These are phyloP conservation scores for Bombus confusus DNA, from an alignment of 1,140 invertebrate genomes.

Conservation along the genomic window DNA sequence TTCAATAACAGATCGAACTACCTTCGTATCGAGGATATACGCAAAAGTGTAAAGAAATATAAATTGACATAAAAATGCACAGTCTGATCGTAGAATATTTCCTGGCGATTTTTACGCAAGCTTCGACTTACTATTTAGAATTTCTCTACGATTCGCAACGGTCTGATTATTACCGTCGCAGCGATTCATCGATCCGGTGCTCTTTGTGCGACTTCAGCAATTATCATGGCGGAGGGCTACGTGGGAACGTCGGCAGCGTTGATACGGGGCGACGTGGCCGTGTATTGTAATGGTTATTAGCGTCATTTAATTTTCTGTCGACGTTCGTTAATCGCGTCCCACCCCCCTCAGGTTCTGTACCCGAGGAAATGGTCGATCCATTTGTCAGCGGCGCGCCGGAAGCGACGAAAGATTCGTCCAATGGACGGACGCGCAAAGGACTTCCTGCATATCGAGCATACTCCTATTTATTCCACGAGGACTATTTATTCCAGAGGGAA, in stretches of 20 bases:
- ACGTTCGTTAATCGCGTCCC: conserved; percentile 62
- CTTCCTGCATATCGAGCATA: conserved; percentile 58
- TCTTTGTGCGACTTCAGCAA: conserved; percentile 49
- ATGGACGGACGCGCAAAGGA: conserved; percentile 67
- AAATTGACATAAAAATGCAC: background rate
- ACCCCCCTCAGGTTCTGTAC: conserved; percentile 20
- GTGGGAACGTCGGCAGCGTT: conserved; percentile 47
- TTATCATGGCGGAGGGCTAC: conserved; percentile 22
- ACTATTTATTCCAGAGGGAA: conserved; percentile 25
- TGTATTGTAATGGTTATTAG: conserved; percentile 69
- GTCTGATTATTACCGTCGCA: conserved; percentile 20
- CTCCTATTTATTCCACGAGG: conserved; percentile 11
- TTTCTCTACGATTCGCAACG: background rate
- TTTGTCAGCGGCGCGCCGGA: conserved; percentile 66
- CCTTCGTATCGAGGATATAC: no score
- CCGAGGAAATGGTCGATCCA: conserved; percentile 67
- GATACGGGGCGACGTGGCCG: conserved; percentile 22
- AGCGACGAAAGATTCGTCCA: conserved; percentile 60
- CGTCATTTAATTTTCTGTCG: conserved; percentile 69
- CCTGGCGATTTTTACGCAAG: background rate
- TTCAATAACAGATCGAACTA: no score
- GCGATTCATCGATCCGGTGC: conserved; percentile 30
- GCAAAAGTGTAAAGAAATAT: background rate
- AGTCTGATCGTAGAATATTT: background rate
- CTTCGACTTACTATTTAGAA: background rate